These are phyloP conservation scores for Reticulitermes lucifugus DNA, from an alignment of 2,888 invertebrate genomes.

Conservation along the genomic window DNA sequence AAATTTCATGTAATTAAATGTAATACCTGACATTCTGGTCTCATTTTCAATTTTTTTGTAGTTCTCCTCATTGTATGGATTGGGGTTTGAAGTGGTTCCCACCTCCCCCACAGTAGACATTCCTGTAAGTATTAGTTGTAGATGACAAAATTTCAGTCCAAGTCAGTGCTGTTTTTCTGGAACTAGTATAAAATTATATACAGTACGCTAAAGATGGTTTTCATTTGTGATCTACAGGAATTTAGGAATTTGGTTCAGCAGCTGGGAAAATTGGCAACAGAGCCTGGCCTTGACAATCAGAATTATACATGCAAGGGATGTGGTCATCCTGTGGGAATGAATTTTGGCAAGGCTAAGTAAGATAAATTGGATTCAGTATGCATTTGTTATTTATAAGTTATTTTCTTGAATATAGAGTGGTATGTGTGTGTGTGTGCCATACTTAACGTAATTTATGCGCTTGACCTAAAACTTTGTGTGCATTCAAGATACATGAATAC, in stretches of 20 bases:
- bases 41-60: conserved; percentile 39
- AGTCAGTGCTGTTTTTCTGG: not conserved
- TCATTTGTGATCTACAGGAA: conserved; percentile 53
- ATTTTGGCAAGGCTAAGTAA: conserved; percentile 69
- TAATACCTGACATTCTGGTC: not conserved
- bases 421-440: too few species aligned
- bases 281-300: conserved; percentile 86
- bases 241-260: conserved; percentile 68
- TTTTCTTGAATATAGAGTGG: too few species aligned
- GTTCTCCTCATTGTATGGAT: conserved; percentile 57
- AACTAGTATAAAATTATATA: not conserved
- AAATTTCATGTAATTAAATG: too few species aligned
- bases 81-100: conserved; percentile 72
- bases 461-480: too few species aligned
- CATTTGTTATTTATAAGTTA: conserved; percentile 7
- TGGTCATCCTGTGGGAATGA: conserved; percentile 72
- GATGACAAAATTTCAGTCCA: not conserved
- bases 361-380: not conserved
- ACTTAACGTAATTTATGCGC: too few species aligned
- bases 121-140: conserved; percentile 52
- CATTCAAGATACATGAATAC: too few species aligned
- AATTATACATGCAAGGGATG: conserved; percentile 89
- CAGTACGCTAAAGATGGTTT: not conserved
- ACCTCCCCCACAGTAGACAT: conserved; percentile 66
- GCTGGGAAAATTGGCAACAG: conserved; percentile 76